Evolutionary conservation across 2,888 invertebrate species (phyloP), one percentile per base, ranked within the genome.

Genomic region (Deilephila porcellus): DNA sequence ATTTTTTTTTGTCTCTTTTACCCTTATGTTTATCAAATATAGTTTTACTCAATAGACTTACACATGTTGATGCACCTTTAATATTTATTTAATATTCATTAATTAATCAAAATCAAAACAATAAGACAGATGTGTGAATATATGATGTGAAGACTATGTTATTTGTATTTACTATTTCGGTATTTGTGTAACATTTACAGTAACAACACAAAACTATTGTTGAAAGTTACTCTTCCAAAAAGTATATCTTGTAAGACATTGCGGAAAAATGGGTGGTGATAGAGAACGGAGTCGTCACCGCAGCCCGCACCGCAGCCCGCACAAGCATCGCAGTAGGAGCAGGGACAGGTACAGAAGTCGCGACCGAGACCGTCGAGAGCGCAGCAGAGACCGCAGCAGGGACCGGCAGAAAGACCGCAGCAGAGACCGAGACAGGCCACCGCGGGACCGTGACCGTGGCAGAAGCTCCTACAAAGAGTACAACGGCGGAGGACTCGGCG

Each of bases 401-500:
- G 79, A 75, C 7, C 73, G 74, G 73, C 74, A 75, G 20, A 74
- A 62, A 59, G 76, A 77, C 4, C 64, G 74, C n/a, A 79, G 79
- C 11, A 77, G 78, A 71, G 82, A 81, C 14, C 73, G 80, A 60
- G 74, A 78, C 17, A 72, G 75, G 71, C 60, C 76, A 75, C 62
- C 80, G 63, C 70, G 73, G 14, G 70, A 82, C n/a, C 83, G 80
- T 1, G 86, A 85, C n/a, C 79, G 85, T 45, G 88, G 81, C 52
- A 83, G 85, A 0, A 88, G 85, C 73, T 82, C 86, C 0, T 84
- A 83, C 71, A 85, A 81, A 74, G 86, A 88, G 62, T 82, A 83
- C 71, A 87, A 78, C 76, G 88, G 88, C 56, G 89, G 88, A 19
- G 92, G 92, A 3, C 83, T 91, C 4, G 91, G 91, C 11, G 88